Evolutionary conservation across 92 coral and sea anemone species (phyloP).

Genomic region (Chrysogorgia sp.): DNA sequence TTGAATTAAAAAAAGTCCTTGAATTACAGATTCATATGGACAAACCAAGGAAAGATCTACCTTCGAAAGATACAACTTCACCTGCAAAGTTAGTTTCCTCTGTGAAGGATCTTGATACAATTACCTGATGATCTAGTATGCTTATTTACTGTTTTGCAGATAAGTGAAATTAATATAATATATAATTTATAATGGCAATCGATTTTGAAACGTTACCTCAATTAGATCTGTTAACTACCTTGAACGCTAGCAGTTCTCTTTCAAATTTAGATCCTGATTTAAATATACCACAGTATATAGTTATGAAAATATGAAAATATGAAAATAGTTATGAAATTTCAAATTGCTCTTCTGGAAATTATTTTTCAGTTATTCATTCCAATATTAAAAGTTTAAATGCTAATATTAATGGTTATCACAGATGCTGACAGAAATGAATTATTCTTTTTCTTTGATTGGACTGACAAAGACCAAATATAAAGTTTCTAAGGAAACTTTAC

Average conservation of each 20-base stretch:
- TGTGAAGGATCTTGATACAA: neutral
- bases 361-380: slow-evolving; percentile 54
- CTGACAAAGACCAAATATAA: slow-evolving; percentile 65
- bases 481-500: slow-evolving; percentile 29
- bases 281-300: slow-evolving; percentile 35
- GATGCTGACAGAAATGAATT: slow-evolving; percentile 40
- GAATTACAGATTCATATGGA: slow-evolving; percentile 36
- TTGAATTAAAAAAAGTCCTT: neutral
- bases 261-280: slow-evolving; percentile 44
- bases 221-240: neutral
- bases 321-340: slow-evolving; percentile 30
- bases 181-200: neutral
- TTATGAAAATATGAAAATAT: slow-evolving; percentile 42
- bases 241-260: neutral
- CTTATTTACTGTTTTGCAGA: neutral
- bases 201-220: slow-evolving; percentile 7
- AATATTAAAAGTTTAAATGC: slow-evolving; percentile 60
- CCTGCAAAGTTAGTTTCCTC: slow-evolving; percentile 11
- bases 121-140: neutral
- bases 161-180: neutral
- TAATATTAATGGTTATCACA: slow-evolving; percentile 48
- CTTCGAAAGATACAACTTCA: neutral
- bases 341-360: slow-evolving; percentile 41
- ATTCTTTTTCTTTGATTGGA: slow-evolving; percentile 62
- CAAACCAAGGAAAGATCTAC: neutral